Base-by-base conservation (phyloP, 2,888 invertebrate genomes). In the Volucella inflata region DNA sequence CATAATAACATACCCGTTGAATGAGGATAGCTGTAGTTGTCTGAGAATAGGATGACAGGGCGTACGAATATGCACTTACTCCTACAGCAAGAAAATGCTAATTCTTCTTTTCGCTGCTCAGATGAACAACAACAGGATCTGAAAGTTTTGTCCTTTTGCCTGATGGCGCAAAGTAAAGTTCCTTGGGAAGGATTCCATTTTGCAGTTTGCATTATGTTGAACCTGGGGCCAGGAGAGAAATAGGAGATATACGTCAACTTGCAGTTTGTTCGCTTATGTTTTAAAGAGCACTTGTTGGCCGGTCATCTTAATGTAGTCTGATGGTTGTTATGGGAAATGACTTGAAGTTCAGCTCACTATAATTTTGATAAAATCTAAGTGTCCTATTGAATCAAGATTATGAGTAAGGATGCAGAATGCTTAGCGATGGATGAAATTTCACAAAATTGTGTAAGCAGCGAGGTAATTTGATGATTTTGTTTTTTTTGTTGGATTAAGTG, bases 91-190 rank as follows among this genome's bases (percentile, higher is more conserved):
- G n/a, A 8, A n/a, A 44, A 44, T 44, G 44, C 44, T 44, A 44
- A 44, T 44, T 44, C 44, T 44, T 11, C n/a, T n/a, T 44, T 44
- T 44, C n/a, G 44, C 44, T n/a, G 8, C 44, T 44, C 44, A n/a
- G n/a, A 44, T 44, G n/a, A 44, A 44, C 44, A 6, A 44, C 44
- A 44, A 44, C 44, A 44, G 44, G 44, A 44, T n/a, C n/a, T 44
- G 44, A 44, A 44, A 44, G 44, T 44, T 44, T 44, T 44, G 44
- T 44, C 44, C 44, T 44, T 44, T 44, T n/a, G n/a, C 44, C n/a
- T 44, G 44, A 44, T 44, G 44, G n/a, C 12, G n/a, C n/a, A 44
- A 44, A 44, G 3, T 12, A 12, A 44, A 44, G n/a, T 44, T 44
- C n/a, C n/a, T 12, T 12, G 8, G 12, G 11, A 44, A 44, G 12